Base-by-base conservation (phyloP, 2,113 vertebrate species). In the Dolichotis patagonum region DNA sequence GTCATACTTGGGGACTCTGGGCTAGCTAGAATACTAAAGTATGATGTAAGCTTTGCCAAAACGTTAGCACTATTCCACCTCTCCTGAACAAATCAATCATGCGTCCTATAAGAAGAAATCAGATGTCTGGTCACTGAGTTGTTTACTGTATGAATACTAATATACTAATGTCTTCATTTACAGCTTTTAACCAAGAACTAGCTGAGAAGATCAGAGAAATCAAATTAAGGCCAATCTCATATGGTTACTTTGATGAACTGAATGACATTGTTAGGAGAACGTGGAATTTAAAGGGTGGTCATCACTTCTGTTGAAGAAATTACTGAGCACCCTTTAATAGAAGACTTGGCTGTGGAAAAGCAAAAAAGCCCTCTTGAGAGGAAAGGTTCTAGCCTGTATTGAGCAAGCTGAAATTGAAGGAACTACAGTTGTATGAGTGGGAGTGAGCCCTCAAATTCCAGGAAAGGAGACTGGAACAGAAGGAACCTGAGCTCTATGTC, bases 1-100 rank as follows among this genome's bases (percentile, higher is more conserved):
- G 99, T 99, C 46, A 99, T 99, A 96, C 99, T 99, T 0, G 99
- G 99, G 0, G 99, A 99, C 96, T 99, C 99, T 96, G 99, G 99
- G 17, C 98, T 99, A 2, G 99, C 99, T 14, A 98, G 99, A 90
- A 99, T 99, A 98, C 97, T 99, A 81, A 99, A 99, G 97, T 99
- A 99, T 0, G 99, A 99, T 85, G 99, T 99, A 2, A 99, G 99
- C 94, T 99, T 99, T 98, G 99, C 99, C 62, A 99, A 99, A 96
- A 99, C 99, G 99, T 99, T 56, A 99, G 99, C 69, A 99, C 99
- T 99, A 99, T 97, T 99, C 99, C 88, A 99, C 99, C 99, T 99
- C 99, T 95, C 99, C 99, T 62, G 99, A 99, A 80, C 99, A 99
- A 98, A 99, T 98, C 98, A 98, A 99, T 98, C 98, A 98, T 85